Percentiles rank a stretch among this genome's conserved stretches.
These are phyloP conservation scores for Andricus curvator DNA, from an alignment of 2,888 invertebrate genomes.

Conservation along the genomic window DNA sequence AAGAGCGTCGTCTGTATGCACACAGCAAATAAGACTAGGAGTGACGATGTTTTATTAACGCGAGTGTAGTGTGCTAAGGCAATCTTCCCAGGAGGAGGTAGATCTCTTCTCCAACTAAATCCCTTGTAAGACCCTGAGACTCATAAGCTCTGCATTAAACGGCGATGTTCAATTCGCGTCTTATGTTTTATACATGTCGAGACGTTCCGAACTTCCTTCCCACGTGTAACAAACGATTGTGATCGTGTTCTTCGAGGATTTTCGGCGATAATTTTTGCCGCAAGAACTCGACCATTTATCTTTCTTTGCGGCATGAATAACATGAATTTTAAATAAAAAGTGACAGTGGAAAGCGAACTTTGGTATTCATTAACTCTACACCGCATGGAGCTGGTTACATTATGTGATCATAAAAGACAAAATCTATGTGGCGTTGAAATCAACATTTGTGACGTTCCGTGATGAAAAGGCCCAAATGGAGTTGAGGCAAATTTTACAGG, in stretches of 20 bases:
- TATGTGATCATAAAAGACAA: no score
- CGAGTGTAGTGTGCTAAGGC: not conserved
- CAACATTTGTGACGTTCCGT: no score
- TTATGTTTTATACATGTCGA: not conserved
- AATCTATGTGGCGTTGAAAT: no score
- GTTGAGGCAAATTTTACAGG: no score
- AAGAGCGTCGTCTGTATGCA: constrained; percentile 13
- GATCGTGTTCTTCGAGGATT: constrained; percentile 17
- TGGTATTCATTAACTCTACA: constrained; percentile 17
- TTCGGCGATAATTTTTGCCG: not conserved
- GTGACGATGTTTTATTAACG: constrained; percentile 9
- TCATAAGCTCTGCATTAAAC: constrained; percentile 44
- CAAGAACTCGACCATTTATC: constrained; percentile 13
- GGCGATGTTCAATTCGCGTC: constrained; percentile 15
- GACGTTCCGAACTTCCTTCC: not conserved
- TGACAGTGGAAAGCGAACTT: constrained; percentile 7
- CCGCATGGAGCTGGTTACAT: not conserved
- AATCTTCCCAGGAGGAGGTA: not conserved
- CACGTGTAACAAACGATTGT: constrained; percentile 16
- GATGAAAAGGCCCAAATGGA: no score
- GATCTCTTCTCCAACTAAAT: not conserved
- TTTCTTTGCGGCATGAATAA: constrained; percentile 22
- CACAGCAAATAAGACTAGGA: not conserved
- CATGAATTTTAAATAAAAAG: constrained; percentile 35
- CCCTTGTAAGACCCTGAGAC: constrained; percentile 15